These are phyloP conservation scores for Lasius fuliginosus DNA, from an alignment of 2,888 invertebrate genomes.

Conservation along the genomic window DNA sequence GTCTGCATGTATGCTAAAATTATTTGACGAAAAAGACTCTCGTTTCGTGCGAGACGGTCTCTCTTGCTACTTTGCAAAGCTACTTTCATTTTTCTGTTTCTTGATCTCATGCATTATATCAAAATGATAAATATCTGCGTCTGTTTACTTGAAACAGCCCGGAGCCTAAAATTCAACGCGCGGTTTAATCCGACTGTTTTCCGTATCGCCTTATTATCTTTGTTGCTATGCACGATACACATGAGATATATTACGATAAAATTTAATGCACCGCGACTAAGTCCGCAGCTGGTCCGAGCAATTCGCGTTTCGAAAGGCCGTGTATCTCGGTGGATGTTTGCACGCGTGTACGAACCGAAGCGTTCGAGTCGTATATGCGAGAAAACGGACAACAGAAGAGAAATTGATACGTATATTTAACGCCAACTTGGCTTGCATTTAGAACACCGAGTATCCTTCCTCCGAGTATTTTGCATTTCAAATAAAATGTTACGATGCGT, in stretches of 20 bases:
- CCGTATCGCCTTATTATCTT: slow-evolving; percentile 43
- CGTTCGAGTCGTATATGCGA: slow-evolving; percentile 17
- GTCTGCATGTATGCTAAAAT: neutral
- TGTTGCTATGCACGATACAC: slow-evolving; percentile 31
- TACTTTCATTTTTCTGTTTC: neutral
- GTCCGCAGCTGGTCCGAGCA: slow-evolving; percentile 15
- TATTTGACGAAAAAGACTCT: slow-evolving; percentile 7
- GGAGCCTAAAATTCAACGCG: slow-evolving; percentile 47
- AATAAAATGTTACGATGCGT: slow-evolving; percentile 29
- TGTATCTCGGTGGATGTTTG: slow-evolving; percentile 26
- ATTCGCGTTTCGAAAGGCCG: slow-evolving; percentile 40
- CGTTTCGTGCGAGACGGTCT: neutral
- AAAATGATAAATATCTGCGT: slow-evolving; percentile 48
- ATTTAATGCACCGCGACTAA: slow-evolving; percentile 54
- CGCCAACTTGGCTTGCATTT: slow-evolving; percentile 29
- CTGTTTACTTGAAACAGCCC: slow-evolving; percentile 42
- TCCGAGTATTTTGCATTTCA: slow-evolving; percentile 32
- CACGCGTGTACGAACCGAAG: slow-evolving; percentile 9
- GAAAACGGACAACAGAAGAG: slow-evolving; percentile 21
- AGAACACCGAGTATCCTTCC: neutral
- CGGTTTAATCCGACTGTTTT: slow-evolving; percentile 45
- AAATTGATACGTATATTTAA: slow-evolving; percentile 47
- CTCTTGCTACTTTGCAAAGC: slow-evolving; percentile 12
- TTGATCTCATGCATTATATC: slow-evolving; percentile 23
- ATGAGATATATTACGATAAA: slow-evolving; percentile 43